Evolutionary conservation across 2,888 invertebrate genomes (phyloP), one percentile per base, ranked within the genome.

Genomic region (Nomada lathburiana): DNA sequence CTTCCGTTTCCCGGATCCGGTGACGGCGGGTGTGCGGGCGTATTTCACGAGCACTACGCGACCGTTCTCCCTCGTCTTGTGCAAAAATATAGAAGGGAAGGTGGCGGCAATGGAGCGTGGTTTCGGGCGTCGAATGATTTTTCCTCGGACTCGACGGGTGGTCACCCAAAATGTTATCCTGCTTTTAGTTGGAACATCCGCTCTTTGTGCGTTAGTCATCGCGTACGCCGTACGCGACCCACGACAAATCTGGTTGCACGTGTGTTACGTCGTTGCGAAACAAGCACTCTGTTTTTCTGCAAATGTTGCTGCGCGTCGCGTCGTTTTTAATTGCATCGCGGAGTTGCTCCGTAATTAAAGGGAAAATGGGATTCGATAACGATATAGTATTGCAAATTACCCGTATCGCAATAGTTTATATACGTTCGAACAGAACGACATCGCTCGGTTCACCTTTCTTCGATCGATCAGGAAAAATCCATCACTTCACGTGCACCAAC

Each of bases 1-100:
- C 79, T 85, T 85, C 85, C 85, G 85, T 74, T 82, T 80, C 85
- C 84, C 85, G 85, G 82, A 84, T 84, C 85, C 85, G 84, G 85
- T 80, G 69, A 20, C 80, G 52, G 57, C 44, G 50, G 13, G 69
- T 50, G 77, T 60, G 74, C 63, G 76, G 63, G 68, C 64, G 59
- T 53, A 71, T 78, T 79, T 65, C 79, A 79, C 83, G 76, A 69
- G 53, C 77, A 0, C 47, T 69, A 69, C 65, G 71, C 63, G 67
- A 57, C 63, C 71, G 64, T 62, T 23, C 62, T n/a, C 62, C 10
- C 13, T 18, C 60, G 42, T 42, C n/a, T 18, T 18, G 7, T 5
- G 29, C n/a, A 13, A 29, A 52, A 50, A n/a, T 11, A 3, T 2
- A 1, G 23, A 4, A 11, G 52, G 2, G 20, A n/a, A 44, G 23